phyloP scores from a whole-genome alignment of 2,888 invertebrate species.

The Catonia carolina region DNA sequence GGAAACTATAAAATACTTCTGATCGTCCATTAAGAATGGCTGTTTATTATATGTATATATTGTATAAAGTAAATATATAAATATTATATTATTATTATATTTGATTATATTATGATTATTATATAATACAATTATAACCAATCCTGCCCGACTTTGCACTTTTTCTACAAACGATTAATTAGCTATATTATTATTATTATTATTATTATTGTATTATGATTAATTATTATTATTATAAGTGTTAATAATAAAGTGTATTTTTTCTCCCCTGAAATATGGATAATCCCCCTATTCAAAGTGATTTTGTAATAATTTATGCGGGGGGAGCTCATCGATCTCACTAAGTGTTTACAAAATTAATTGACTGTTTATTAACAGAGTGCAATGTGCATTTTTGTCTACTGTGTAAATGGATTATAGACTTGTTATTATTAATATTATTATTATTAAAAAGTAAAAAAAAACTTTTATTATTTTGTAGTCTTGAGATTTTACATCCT shows the following conservation, averaged over 20 bases:
- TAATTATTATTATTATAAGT: conserved; percentile 1
- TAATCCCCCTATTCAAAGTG: conserved; percentile 18
- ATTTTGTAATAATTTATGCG: conserved; percentile 18
- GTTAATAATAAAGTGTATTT: conserved; percentile 5
- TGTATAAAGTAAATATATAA: conserved; percentile 23
- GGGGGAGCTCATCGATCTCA: conserved; percentile 28
- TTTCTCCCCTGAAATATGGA: conserved; percentile 1
- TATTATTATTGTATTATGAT: too few species aligned
- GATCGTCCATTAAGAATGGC: too few species aligned
- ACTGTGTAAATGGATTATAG: neutral
- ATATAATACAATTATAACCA: conserved; percentile 21
- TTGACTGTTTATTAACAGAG: conserved; percentile 19
- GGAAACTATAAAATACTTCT: too few species aligned
- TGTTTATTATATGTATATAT: conserved; percentile 19
- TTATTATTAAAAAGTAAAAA: neutral
- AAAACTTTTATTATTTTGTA: conserved; percentile 21
- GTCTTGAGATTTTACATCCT: conserved; percentile 21
- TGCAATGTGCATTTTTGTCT: neutral
- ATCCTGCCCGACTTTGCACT: conserved; percentile 36
- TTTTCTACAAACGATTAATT: conserved; percentile 30
- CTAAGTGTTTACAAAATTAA: conserved; percentile 22
- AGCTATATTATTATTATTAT: conserved; percentile 21
- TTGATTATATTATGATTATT: too few species aligned
- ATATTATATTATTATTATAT: too few species aligned
- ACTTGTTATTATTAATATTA: too few species aligned